A percentile compares a stretch with the other conserved stretches of the same genome.
phyloP scores from a whole-genome alignment of 2,113 vertebrate species.

The Cebidichthys violaceus region DNA sequence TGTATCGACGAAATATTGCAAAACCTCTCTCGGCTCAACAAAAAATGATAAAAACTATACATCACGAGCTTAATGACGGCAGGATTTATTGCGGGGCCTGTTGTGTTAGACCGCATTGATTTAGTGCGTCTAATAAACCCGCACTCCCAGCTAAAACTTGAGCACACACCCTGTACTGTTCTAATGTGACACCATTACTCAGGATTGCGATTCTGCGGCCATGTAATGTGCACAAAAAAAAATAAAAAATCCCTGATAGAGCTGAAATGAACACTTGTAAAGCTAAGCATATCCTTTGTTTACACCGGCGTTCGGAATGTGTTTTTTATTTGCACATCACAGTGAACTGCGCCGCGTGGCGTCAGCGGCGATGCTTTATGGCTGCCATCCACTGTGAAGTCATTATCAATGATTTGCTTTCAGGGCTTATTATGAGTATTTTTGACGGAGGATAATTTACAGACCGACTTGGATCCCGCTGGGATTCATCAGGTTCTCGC shows the following conservation, averaged over 20 bases:
- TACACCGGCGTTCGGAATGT: slow-evolving; percentile 44
- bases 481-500: slow-evolving; percentile 69
- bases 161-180: not conserved
- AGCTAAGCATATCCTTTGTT: slow-evolving; percentile 37
- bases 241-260: not conserved
- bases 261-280: slow-evolving; percentile 20
- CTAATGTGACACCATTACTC: not conserved
- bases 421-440: slow-evolving; percentile 65
- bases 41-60: not conserved
- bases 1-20: not conserved
- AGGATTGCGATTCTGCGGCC: not conserved
- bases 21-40: not conserved
- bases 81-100: not conserved
- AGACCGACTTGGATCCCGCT: slow-evolving; percentile 60
- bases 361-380: slow-evolving; percentile 56
- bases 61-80: not conserved
- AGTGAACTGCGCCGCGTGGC: slow-evolving; percentile 42
- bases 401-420: slow-evolving; percentile 74
- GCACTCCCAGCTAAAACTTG: not conserved
- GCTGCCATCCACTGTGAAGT: slow-evolving; percentile 58
- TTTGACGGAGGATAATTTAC: slow-evolving; percentile 62
- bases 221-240: not conserved
- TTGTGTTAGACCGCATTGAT: not conserved
- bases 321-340: slow-evolving; percentile 45
- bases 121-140: not conserved